These are phyloP conservation scores for Alfaro cultratus DNA, from an alignment of 2,797 vertebrate species.

Conservation along the genomic window DNA sequence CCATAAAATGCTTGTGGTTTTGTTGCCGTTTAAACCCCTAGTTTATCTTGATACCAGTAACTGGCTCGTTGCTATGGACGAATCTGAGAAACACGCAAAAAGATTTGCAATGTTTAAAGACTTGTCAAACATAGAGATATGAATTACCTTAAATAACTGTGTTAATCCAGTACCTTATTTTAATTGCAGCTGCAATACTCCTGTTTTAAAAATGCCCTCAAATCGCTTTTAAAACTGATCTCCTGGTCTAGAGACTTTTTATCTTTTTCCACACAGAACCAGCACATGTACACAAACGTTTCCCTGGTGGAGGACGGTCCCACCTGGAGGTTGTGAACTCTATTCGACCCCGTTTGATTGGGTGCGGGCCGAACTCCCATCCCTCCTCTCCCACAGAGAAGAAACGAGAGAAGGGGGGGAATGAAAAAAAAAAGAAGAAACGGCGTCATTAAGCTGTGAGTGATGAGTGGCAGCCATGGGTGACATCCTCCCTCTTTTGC, in stretches of 20 bases:
- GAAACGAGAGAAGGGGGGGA: constrained; percentile 67
- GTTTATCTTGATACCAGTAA: not conserved
- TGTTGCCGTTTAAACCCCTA: not conserved
- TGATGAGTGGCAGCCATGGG: constrained; percentile 99
- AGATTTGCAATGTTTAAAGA: constrained; percentile 26
- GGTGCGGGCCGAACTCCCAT: constrained; percentile 84
- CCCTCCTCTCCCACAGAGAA: constrained; percentile 75
- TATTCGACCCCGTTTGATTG: constrained; percentile 94
- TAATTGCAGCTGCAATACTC: not conserved
- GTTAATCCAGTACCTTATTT: not conserved
- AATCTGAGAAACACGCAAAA: constrained; percentile 20
- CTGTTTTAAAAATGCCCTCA: constrained; percentile 1
- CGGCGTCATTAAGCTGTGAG: constrained; percentile 99
- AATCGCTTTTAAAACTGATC: constrained; percentile 7
- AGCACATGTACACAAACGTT: constrained; percentile 30
- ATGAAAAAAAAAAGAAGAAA: constrained; percentile 76
- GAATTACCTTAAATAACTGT: not conserved
- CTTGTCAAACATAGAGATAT: constrained; percentile 14
- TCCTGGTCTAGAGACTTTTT: not conserved
- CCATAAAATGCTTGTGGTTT: not conserved
- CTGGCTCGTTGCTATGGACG: not conserved
- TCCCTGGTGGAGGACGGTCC: constrained; percentile 72
- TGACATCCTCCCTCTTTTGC: constrained; percentile 89
- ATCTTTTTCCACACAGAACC: constrained; percentile 1
- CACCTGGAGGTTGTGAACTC: constrained; percentile 99